A percentile compares a stretch with the other conserved stretches of the same genome.
Conservation (phyloP, 2,888 invertebrate species). For the Nymphalis polychloros region DNA sequence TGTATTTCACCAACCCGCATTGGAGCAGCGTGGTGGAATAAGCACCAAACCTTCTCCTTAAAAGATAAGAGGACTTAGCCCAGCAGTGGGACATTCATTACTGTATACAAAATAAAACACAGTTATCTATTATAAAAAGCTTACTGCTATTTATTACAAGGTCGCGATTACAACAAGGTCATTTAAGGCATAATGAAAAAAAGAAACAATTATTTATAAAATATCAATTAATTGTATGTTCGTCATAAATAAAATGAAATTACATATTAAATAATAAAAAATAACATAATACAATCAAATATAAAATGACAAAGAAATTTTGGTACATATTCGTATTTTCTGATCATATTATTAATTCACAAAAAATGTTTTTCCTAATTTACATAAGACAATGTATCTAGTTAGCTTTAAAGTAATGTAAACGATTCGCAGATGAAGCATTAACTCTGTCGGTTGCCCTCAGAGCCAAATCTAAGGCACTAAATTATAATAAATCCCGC, state of each 20-base stretch:
- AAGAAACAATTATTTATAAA: slow-evolving; percentile 18
- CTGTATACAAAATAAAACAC: slow-evolving; percentile 13
- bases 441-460: background rate
- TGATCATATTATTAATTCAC: slow-evolving; percentile 17
- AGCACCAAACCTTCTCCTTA: no score
- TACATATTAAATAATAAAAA: slow-evolving; percentile 13
- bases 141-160: slow-evolving; percentile 36
- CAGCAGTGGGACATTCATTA: no score
- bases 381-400: background rate
- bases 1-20: no score
- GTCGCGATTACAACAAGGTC: slow-evolving; percentile 46
- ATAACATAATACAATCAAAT: slow-evolving; percentile 8
- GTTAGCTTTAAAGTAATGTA: background rate
- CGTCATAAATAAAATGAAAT: slow-evolving; percentile 17
- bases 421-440: background rate
- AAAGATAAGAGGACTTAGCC: no score
- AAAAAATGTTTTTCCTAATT: background rate
- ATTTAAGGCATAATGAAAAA: slow-evolving; percentile 61
- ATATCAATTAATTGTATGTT: slow-evolving; percentile 14
- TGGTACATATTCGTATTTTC: slow-evolving; percentile 12
- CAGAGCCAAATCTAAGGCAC: slow-evolving; percentile 11
- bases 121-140: slow-evolving; percentile 18
- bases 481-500: background rate
- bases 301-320: slow-evolving; percentile 9
- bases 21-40: no score